Percentiles rank a stretch among this genome's conserved stretches.
Conservation (phyloP, 2,797 vertebrate species). For the Cryptoblepharus egeriae region DNA sequence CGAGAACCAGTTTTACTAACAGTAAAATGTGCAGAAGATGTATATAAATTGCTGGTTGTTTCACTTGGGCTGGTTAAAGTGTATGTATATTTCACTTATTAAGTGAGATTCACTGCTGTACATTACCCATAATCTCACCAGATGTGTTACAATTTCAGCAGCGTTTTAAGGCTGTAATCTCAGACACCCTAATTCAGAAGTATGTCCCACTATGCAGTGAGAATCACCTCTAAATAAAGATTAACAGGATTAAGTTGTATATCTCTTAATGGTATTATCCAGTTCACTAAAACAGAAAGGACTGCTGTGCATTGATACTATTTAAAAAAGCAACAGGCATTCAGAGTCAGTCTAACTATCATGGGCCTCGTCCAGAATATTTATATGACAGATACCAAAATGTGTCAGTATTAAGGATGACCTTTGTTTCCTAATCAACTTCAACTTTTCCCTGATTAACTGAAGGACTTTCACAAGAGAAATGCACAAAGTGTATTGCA, state of each 20-base stretch:
- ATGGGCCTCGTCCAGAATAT: not conserved
- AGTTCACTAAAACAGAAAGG: not conserved
- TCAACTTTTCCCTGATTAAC: constrained; percentile 10
- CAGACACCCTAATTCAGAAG: not conserved
- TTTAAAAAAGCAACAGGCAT: not conserved
- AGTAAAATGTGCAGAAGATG: constrained; percentile 1
- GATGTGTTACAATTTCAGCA: constrained; percentile 26
- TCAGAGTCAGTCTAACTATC: not conserved
- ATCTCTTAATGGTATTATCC: not conserved
- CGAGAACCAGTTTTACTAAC: constrained; percentile 13
- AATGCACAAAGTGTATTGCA: accelerated
- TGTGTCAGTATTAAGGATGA: not conserved
- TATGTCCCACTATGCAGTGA: not conserved
- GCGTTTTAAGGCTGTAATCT: not conserved
- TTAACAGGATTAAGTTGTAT: not conserved
- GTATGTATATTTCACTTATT: constrained; percentile 40
- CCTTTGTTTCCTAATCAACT: not conserved
- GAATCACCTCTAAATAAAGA: not conserved
- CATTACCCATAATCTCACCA: constrained; percentile 15
- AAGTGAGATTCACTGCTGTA: constrained; percentile 10
- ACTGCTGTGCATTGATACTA: not conserved
- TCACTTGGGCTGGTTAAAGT: constrained; percentile 16
- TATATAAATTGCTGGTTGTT: constrained; percentile 35
- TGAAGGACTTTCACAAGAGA: not conserved
- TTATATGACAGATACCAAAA: not conserved